Percentiles rank a stretch among this genome's conserved stretches.
Conservation (phyloP, 2,113 vertebrate genomes). For the Cyanistes caeruleus region DNA sequence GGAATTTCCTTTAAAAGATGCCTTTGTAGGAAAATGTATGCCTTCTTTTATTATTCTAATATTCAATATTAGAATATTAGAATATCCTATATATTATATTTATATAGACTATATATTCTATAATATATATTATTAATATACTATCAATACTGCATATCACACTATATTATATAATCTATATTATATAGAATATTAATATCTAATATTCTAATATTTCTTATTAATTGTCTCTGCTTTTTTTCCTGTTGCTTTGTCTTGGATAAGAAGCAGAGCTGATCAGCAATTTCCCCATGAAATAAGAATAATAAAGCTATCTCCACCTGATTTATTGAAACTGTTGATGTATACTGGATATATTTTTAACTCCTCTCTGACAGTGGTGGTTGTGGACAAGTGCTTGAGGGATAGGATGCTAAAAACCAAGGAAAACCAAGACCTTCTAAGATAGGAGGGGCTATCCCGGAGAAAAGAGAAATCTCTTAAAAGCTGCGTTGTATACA, state of each 20-base stretch:
- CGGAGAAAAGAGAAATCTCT: neutral
- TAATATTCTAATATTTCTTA: no score
- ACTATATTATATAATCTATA: no score
- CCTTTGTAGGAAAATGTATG: neutral
- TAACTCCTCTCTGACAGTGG: neutral
- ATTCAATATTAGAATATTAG: no score
- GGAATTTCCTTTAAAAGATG: neutral
- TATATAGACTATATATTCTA: no score
- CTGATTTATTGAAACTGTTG: neutral
- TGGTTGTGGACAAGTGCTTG: neutral
- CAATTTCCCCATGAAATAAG: conserved; percentile 11
- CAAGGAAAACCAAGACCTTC: neutral
- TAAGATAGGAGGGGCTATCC: neutral
- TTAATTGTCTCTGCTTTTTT: neutral
- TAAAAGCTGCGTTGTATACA: conserved; percentile 28
- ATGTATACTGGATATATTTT: neutral
- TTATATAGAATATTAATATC: no score
- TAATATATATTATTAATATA: no score
- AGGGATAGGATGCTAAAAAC: neutral
- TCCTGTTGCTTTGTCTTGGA: neutral
- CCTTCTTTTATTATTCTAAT: neutral
- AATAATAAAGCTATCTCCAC: conserved; percentile 14
- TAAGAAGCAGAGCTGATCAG: conserved; percentile 27
- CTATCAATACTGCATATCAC: no score
- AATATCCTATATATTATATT: no score